Evolutionary conservation across 1,140 invertebrate species (phyloP).

Genomic region (Globodera ellingtonae): DNA sequence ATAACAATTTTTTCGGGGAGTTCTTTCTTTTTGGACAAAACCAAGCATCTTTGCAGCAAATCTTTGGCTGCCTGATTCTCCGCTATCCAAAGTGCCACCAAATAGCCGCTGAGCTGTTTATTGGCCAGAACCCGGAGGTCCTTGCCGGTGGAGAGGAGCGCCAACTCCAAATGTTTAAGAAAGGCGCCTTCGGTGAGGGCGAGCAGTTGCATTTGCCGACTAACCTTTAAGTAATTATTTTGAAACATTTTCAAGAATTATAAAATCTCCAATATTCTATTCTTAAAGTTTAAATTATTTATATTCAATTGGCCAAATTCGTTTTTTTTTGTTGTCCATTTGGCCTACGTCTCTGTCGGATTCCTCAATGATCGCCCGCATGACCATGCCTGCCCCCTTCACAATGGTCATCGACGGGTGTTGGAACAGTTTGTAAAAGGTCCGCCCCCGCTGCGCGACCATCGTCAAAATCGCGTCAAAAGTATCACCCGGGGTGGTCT

Average conservation of each 20-base stretch:
- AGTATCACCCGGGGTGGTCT: constrained; percentile 95
- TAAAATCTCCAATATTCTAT: no score
- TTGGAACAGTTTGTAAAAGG: constrained; percentile 90
- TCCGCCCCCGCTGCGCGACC: constrained; percentile 85
- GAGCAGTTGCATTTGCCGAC: constrained; percentile 89
- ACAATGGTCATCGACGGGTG: constrained; percentile 95
- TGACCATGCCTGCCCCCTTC: constrained; percentile 93
- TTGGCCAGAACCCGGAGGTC: constrained; percentile 71
- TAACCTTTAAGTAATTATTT: constrained; percentile 59
- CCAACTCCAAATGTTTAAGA: constrained; percentile 85
- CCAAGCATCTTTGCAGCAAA: constrained; percentile 80
- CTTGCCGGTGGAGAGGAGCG: constrained; percentile 82
- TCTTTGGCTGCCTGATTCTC: constrained; percentile 88
- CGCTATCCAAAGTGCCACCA: constrained; percentile 96
- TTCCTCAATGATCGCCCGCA: constrained; percentile 94
- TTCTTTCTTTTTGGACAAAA: constrained; percentile 18
- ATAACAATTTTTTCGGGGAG: neutral
- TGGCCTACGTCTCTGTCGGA: constrained; percentile 78
- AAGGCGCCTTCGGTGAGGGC: constrained; percentile 95
- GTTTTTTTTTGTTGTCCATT: neutral
- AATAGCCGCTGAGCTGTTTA: constrained; percentile 85
- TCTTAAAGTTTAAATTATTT: neutral
- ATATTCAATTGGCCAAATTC: neutral
- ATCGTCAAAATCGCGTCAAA: constrained; percentile 92
- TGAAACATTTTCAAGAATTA: neutral